These are phyloP conservation scores for Typhlichthys eigenmanni DNA, from an alignment of 2,797 vertebrate genomes.

Conservation along the genomic window DNA sequence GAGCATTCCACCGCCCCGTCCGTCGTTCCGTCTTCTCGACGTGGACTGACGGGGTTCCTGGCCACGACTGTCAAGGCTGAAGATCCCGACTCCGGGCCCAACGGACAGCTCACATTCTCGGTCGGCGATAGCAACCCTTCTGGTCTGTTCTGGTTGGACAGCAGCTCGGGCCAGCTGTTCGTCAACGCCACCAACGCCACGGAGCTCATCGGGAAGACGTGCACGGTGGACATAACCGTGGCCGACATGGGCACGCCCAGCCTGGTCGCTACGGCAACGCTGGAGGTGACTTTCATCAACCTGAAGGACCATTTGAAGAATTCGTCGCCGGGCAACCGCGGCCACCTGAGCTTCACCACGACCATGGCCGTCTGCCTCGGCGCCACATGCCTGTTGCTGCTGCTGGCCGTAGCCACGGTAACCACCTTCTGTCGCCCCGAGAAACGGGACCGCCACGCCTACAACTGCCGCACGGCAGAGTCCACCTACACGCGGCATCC, in stretches of 20 bases:
- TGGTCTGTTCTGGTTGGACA: constrained; percentile 80
- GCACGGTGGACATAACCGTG: constrained; percentile 78
- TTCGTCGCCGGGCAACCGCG: constrained; percentile 63
- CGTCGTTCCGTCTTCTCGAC: constrained; percentile 31
- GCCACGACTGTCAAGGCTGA: constrained; percentile 77
- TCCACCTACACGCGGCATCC: constrained; percentile 87
- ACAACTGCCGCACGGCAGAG: constrained; percentile 94
- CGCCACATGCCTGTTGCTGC: constrained; percentile 76
- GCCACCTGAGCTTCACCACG: constrained; percentile 77
- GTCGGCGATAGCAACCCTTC: constrained; percentile 70
- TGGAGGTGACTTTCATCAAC: constrained; percentile 83
- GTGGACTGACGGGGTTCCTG: constrained; percentile 58
- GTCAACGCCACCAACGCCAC: constrained; percentile 87
- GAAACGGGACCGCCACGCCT: constrained; percentile 86
- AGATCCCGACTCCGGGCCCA: constrained; percentile 85
- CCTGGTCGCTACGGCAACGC: constrained; percentile 66
- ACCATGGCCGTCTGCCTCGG: constrained; percentile 83
- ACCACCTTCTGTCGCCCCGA: constrained; percentile 85
- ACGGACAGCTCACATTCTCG: constrained; percentile 80
- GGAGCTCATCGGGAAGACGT: constrained; percentile 81
- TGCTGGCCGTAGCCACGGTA: constrained; percentile 79
- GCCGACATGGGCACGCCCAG: constrained; percentile 81
- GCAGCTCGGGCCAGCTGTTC: constrained; percentile 81
- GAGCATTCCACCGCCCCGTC: constrained; percentile 31
- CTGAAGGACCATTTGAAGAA: constrained; percentile 85